These are phyloP conservation scores for Chromobotia macracanthus DNA, from an alignment of 2,797 vertebrate species.

Conservation along the genomic window DNA sequence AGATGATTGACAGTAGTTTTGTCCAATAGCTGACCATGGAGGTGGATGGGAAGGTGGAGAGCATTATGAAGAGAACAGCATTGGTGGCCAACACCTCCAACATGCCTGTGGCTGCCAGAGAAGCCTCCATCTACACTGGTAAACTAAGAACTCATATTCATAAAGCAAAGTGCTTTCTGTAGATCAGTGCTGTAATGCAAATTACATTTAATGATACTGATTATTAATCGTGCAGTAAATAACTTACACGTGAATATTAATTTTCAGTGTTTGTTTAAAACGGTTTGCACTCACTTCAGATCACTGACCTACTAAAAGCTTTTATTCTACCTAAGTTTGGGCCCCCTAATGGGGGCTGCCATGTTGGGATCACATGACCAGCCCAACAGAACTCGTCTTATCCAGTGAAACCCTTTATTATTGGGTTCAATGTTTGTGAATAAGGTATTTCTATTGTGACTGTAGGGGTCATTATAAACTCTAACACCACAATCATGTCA, in stretches of 20 bases:
- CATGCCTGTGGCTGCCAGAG: constrained; percentile 99
- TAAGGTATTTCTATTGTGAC: too few species aligned
- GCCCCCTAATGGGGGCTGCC: too few species aligned
- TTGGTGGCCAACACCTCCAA: constrained; percentile 98
- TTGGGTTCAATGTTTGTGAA: background rate
- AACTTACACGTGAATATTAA: background rate
- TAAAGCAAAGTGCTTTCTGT: background rate
- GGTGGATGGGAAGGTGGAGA: constrained; percentile 93
- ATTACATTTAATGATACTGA: background rate
- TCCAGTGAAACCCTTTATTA: background rate
- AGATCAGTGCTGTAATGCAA: too few species aligned
- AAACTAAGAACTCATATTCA: background rate
- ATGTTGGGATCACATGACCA: too few species aligned
- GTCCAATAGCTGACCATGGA: constrained; percentile 92
- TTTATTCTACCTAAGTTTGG: too few species aligned
- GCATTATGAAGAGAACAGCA: constrained; percentile 99
- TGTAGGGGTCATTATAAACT: too few species aligned
- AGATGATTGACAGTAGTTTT: constrained; percentile 52
- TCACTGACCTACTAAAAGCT: too few species aligned
- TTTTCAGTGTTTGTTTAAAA: too few species aligned
- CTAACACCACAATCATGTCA: too few species aligned
- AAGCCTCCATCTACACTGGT: constrained; percentile 93
- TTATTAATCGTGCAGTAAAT: background rate
- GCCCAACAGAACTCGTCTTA: background rate
- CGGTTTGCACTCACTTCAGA: too few species aligned